Conservation (phyloP, 2,888 invertebrate species). For the Agriotes lineatus region DNA sequence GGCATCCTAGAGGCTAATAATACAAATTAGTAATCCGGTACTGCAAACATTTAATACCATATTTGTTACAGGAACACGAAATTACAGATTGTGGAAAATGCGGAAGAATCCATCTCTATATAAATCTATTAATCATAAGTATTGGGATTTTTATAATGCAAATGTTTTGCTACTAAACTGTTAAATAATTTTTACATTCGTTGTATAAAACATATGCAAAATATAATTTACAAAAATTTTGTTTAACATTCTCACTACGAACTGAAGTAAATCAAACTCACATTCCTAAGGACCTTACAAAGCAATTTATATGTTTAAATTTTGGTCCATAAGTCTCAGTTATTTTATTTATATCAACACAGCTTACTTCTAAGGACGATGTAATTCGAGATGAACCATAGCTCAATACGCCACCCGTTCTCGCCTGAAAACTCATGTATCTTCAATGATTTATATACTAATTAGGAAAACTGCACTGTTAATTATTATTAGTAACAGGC, state of each 20-base stretch:
- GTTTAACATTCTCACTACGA: too few relatives aligned
- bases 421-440: conserved; percentile 68
- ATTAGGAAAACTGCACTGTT: too few relatives aligned
- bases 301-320: conserved; percentile 75
- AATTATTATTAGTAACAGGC: too few relatives aligned
- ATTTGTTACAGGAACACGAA: conserved; percentile 64
- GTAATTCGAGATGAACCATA: conserved; percentile 74
- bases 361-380: conserved; percentile 69
- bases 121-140: conserved; percentile 13
- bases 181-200: too few relatives aligned
- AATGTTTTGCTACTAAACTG: too few relatives aligned
- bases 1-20: too few relatives aligned
- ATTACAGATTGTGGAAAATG: conserved; percentile 65
- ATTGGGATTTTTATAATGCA: conserved; percentile 10
- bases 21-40: too few relatives aligned
- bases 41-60: background rate
- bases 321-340: conserved; percentile 61
- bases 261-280: background rate
- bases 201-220: too few relatives aligned
- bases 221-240: too few relatives aligned
- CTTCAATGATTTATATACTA: too few relatives aligned
- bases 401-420: conserved; percentile 73
- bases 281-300: conserved; percentile 50
- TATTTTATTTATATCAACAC: conserved; percentile 67
- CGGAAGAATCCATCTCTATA: background rate